phyloP scores from a whole-genome alignment of 2,888 invertebrate species.

The Drosophila differens region DNA sequence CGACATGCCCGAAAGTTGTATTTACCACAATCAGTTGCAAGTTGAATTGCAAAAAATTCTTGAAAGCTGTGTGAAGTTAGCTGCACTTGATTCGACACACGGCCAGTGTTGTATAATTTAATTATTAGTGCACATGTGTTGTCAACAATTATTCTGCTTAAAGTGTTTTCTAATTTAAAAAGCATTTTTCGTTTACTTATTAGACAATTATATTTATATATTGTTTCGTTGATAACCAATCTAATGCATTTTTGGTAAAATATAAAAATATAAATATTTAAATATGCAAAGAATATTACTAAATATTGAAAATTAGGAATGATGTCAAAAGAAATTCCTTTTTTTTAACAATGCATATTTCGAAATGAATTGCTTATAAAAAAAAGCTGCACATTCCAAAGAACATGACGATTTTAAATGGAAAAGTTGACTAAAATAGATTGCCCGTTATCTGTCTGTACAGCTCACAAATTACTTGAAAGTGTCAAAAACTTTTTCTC shows the following conservation, averaged over 20 bases:
- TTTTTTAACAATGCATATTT: neutral
- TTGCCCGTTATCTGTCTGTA: constrained; percentile 17
- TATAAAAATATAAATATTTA: neutral
- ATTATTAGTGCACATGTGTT: neutral
- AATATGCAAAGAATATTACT: neutral
- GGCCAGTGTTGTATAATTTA: constrained; percentile 27
- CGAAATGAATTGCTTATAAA: neutral
- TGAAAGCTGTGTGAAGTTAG: constrained; percentile 27
- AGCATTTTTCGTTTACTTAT: neutral
- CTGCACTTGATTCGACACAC: constrained; percentile 13
- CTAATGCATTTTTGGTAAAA: neutral
- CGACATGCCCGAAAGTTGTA: constrained; percentile 33
- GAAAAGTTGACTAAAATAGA: constrained; percentile 38
- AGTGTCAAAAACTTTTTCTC: constrained; percentile 48
- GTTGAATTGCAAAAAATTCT: neutral
- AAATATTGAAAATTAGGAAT: neutral
- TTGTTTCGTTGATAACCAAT: neutral
- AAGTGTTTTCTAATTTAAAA: neutral
- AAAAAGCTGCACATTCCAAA: constrained; percentile 6
- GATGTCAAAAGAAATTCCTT: neutral
- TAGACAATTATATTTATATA: neutral
- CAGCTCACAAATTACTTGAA: constrained; percentile 40
- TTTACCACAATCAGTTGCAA: neutral
- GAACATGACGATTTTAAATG: constrained; percentile 16
- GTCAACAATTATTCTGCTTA: neutral